Evolutionary conservation across 1,140 invertebrate genomes (phyloP), one percentile per base, ranked within the genome.

Genomic region (Macrotrachela quadricornifera): DNA sequence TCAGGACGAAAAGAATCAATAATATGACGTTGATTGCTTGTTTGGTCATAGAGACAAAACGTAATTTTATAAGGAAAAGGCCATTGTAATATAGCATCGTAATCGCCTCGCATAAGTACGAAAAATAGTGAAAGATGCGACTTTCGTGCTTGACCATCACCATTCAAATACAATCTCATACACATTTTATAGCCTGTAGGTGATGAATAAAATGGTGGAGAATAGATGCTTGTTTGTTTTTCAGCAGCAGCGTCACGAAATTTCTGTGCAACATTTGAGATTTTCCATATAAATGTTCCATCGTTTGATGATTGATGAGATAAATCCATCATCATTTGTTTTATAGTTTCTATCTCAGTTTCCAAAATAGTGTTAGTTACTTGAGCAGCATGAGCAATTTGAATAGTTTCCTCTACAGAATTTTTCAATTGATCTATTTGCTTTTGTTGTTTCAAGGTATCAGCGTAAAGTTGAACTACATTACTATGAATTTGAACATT

Each of bases 181-280:
- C 49, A 51, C 50, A 57, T 55, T 50, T 56, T 57, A 56, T 69
- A 69, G 6, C 67, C 64, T 52, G 58, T 63, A 13, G 42, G 44
- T 10, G 37, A 40, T 1, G 64, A 63, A 48, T 66, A 68, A 55
- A 69, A 68, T 10, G 66, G 66, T 50, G 65, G 64, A 16, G 62
- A 64, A 51, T 64, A 68, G 18, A 66, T 44, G 9, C 63, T 65
- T 4, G 61, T 48, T 0, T 60, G 62, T 14, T 58, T 54, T 11
- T 63, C 63, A 39, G 56, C 56, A 1, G 57, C 57, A 0, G 64
- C 62, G 15, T 65, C 63, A 30, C 21, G 2, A 30, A 30, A 4
- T 30, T 30, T 30, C 3, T 30, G 3, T 4, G 46, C 49, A 41
- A 51, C 17, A 51, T 12, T 37, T 38, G 8, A 37, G 18, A 18